Evolutionary conservation across 2,888 invertebrate species (phyloP), one percentile per base, ranked within the genome.

Genomic region (Andrena chrysosceles): DNA sequence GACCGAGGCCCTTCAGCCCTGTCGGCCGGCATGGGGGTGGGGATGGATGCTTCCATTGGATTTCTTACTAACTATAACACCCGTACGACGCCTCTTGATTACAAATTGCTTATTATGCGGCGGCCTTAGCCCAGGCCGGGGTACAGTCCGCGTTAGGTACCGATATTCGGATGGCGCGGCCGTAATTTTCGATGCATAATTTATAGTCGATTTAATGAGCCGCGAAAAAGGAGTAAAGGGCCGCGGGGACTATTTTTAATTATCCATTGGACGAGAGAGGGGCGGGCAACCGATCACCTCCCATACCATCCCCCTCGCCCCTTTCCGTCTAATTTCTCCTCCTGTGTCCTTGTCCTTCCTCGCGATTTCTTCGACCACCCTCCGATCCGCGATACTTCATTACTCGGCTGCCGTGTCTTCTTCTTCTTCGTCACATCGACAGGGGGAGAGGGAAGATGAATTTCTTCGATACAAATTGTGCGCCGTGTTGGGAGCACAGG

Each of bases 151-250:
- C 84, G 74, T 85, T 56, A 62, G 75, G 82, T 83, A 79, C 89
- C 85, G 90, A 90, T 90, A 91, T 91, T 90, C 88, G 90, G 88
- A 81, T 81, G 87, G 85, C 87, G 89, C 83, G 86, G 87, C 91
- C 90, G 91, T 93, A 93, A 93, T 93, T 93, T 93, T 93, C 93
- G 93, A 93, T 93, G 93, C 93, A 93, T 93, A 93, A 93, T 93
- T 93, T 93, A 93, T 93, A 92, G 93, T 91, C 91, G 91, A 93
- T 93, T 93, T 93, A 93, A 93, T 93, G 93, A 93, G 93, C 93
- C 92, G 93, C 93, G 92, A 93, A 93, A 92, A 93, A 92, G 92
- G 91, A 92, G 91, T 90, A 91, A 88, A 89, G 89, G 86, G 87
- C 88, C 87, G 89, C 90, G 86, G 87, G 92, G 93, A 93, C 93